Conservation (phyloP, 1,140 invertebrate genomes). For the Drosophila parabipectinata region DNA sequence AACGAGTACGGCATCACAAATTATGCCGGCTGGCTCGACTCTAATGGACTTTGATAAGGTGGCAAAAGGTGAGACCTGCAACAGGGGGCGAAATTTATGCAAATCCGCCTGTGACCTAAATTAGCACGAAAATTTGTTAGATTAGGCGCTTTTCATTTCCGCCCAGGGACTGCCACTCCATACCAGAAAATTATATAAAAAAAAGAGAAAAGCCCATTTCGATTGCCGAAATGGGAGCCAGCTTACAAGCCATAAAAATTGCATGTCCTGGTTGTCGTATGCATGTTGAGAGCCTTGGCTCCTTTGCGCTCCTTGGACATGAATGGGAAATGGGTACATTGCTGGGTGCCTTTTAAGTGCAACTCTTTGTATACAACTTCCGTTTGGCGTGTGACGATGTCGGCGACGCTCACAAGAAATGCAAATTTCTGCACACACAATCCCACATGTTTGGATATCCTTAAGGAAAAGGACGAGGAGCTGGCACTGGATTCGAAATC, state of each 20-base stretch:
- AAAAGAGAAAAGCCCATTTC: slow-evolving; percentile 50
- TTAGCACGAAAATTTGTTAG: slow-evolving; percentile 81
- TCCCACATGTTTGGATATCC: slow-evolving; percentile 5
- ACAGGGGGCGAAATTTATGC: slow-evolving; percentile 67
- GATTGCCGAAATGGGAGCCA: slow-evolving; percentile 52
- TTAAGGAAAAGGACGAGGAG: slow-evolving; percentile 11
- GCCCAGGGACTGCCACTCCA: slow-evolving; percentile 5
- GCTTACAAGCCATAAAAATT: slow-evolving; percentile 75
- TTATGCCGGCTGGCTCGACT: slow-evolving; percentile 50
- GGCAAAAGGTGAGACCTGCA: slow-evolving; percentile 56
- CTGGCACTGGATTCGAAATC: slow-evolving; percentile 42
- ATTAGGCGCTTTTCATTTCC: slow-evolving; percentile 75
- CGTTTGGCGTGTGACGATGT: slow-evolving; percentile 74
- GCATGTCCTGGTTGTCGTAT: slow-evolving; percentile 59
- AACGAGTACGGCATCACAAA: slow-evolving; percentile 32
- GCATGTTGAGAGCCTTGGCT: slow-evolving; percentile 29
- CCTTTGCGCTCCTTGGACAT: slow-evolving; percentile 46
- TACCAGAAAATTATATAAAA: neutral
- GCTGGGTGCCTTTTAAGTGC: slow-evolving; percentile 71
- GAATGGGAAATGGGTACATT: slow-evolving; percentile 61
- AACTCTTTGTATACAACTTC: slow-evolving; percentile 83
- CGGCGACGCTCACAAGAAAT: slow-evolving; percentile 58
- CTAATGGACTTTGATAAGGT: slow-evolving; percentile 81
- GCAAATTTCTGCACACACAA: slow-evolving; percentile 70
- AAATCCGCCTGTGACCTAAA: slow-evolving; percentile 81